Conservation (phyloP, 1,140 invertebrate genomes). For the Aporrectodea caliginosa region DNA sequence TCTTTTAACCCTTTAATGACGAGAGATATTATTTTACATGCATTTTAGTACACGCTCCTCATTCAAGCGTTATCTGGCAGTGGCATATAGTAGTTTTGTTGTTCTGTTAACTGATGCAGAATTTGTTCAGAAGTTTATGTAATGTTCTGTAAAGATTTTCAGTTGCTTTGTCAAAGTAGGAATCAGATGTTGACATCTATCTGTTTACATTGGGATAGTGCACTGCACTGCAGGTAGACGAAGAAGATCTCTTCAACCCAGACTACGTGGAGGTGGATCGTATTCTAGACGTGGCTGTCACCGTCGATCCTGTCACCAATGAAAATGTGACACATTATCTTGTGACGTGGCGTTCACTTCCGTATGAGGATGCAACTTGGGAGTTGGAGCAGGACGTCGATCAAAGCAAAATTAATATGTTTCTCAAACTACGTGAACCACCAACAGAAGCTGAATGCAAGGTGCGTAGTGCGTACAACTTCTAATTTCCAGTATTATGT, state of each 20-base stretch:
- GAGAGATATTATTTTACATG: too few species aligned
- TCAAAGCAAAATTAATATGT: constrained; percentile 68
- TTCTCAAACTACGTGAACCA: not conserved
- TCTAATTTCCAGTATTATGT: too few species aligned
- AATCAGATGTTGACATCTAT: too few species aligned
- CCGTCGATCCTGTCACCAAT: constrained; percentile 48
- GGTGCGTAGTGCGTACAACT: not conserved
- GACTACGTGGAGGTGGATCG: constrained; percentile 97
- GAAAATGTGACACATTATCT: constrained; percentile 70
- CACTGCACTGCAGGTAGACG: constrained; percentile 60
- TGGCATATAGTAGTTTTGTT: too few species aligned
- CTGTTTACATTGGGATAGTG: too few species aligned
- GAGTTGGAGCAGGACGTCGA: constrained; percentile 97
- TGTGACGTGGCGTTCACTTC: constrained; percentile 94
- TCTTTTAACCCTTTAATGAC: too few species aligned
- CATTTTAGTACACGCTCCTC: too few species aligned
- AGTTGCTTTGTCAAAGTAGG: too few species aligned
- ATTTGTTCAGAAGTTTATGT: too few species aligned
- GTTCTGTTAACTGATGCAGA: too few species aligned
- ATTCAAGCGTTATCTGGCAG: too few species aligned
- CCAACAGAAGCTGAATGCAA: not conserved
- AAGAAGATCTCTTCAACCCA: constrained; percentile 98
- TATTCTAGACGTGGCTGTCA: constrained; percentile 75
- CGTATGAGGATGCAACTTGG: constrained; percentile 99
- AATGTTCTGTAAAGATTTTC: too few species aligned